phyloP scores from a whole-genome alignment of 2,797 vertebrate genomes.

The Lophius americanus region DNA sequence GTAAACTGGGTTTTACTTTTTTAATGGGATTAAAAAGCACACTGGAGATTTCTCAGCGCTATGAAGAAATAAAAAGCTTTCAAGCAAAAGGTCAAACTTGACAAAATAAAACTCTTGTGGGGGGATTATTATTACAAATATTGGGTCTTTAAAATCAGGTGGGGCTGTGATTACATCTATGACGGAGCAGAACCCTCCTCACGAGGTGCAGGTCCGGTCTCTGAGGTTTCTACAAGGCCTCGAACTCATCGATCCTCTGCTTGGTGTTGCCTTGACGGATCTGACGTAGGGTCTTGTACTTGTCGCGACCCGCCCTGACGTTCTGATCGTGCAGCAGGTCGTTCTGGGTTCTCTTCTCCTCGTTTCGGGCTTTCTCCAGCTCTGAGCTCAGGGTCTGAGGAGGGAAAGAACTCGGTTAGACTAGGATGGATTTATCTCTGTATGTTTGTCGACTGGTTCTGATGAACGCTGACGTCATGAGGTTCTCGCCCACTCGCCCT shows the following conservation, averaged over 20 bases:
- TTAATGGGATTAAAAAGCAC: slow-evolving; percentile 29
- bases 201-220: slow-evolving; percentile 38
- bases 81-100: slow-evolving; percentile 18
- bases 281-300: slow-evolving; percentile 97
- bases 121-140: neutral
- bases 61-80: slow-evolving; percentile 29
- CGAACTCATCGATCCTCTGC: slow-evolving; percentile 97
- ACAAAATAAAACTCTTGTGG: slow-evolving; percentile 26
- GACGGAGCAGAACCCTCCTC: neutral
- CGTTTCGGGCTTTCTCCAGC: slow-evolving; percentile 86
- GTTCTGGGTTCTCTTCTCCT: slow-evolving; percentile 88
- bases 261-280: slow-evolving; percentile 98
- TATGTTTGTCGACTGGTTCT: neutral
- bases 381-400: slow-evolving; percentile 90
- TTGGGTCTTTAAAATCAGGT: slow-evolving; percentile 28
- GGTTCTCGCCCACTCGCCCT: neutral
- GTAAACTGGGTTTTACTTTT: slow-evolving; percentile 4
- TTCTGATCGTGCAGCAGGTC: slow-evolving; percentile 93
- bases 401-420: neutral
- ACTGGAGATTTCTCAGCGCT: slow-evolving; percentile 40
- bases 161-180: slow-evolving; percentile 25
- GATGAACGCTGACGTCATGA: neutral
- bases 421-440: neutral
- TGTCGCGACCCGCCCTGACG: slow-evolving; percentile 90
- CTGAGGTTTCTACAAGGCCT: slow-evolving; percentile 86